Conservation (phyloP, 2,113 vertebrate genomes). For the Osmerus eperlanus region DNA sequence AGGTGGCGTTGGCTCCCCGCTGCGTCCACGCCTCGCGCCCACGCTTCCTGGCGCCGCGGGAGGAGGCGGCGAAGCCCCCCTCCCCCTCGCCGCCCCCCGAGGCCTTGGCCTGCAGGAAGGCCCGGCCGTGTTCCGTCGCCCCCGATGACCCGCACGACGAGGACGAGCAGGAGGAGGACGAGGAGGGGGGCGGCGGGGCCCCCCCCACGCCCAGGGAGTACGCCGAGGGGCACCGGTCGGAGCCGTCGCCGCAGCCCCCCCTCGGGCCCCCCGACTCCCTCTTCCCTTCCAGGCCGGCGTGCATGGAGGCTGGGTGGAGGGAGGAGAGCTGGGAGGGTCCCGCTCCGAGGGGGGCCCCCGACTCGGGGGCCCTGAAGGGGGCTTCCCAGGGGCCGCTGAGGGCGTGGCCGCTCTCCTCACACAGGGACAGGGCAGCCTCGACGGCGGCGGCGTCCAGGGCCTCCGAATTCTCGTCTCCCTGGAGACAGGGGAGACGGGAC, state of each 20-base stretch:
- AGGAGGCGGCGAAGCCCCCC: slow-evolving; percentile 56
- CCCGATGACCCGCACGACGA: slow-evolving; percentile 41
- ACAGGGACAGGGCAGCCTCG: slow-evolving; percentile 90
- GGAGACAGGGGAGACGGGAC: slow-evolving; percentile 41
- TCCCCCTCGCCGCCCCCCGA: slow-evolving; percentile 22
- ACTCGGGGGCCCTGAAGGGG: slow-evolving; percentile 57
- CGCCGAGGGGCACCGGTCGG: slow-evolving; percentile 34
- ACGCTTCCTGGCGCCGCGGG: slow-evolving; percentile 43
- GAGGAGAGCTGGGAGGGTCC: not conserved
- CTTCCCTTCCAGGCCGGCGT: slow-evolving; percentile 42
- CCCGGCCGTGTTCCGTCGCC: slow-evolving; percentile 31
- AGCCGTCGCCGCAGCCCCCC: slow-evolving; percentile 33
- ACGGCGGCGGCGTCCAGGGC: slow-evolving; percentile 91
- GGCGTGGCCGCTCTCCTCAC: slow-evolving; percentile 87
- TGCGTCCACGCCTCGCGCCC: slow-evolving; percentile 58
- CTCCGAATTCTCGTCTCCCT: slow-evolving; percentile 89
- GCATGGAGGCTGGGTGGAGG: slow-evolving; percentile 35
- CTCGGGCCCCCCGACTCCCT: slow-evolving; percentile 31
- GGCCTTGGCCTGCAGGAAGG: slow-evolving; percentile 34
- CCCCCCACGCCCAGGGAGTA: slow-evolving; percentile 40
- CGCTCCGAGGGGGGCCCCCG: slow-evolving; percentile 28
- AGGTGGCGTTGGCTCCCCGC: slow-evolving; percentile 34
- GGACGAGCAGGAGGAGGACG: slow-evolving; percentile 38
- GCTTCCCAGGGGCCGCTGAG: slow-evolving; percentile 83
- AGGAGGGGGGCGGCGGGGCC: slow-evolving; percentile 13